These are phyloP conservation scores for Xestia sexstrigata DNA, from an alignment of 2,888 invertebrate species.

Conservation along the genomic window DNA sequence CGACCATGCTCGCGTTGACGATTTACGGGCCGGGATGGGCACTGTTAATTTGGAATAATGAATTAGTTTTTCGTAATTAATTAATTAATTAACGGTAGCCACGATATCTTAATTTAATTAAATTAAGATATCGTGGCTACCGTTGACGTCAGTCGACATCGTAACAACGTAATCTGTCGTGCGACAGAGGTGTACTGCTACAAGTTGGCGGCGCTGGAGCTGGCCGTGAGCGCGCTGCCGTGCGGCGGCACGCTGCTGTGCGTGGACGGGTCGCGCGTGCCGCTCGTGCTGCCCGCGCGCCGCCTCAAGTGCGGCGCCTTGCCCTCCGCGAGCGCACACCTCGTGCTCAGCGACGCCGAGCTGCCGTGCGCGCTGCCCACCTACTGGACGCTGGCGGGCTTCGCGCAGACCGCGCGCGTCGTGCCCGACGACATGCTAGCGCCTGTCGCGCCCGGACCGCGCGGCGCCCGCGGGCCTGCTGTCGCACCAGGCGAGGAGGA, in stretches of 20 bases:
- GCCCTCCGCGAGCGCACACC: background rate
- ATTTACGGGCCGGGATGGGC: too few species aligned
- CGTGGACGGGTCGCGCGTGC: slow-evolving; percentile 14
- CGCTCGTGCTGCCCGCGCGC: background rate
- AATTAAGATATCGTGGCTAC: background rate
- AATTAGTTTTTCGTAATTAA: background rate
- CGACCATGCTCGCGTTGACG: too few species aligned
- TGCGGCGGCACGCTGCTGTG: slow-evolving; percentile 37
- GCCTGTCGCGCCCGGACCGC: background rate
- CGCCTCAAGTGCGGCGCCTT: rapidly evolving
- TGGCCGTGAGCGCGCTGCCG: slow-evolving; percentile 20
- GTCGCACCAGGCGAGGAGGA: background rate
- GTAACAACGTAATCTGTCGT: background rate
- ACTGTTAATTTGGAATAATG: background rate
- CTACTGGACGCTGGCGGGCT: slow-evolving; percentile 25
- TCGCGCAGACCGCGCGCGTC: background rate
- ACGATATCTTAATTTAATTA: too few species aligned
- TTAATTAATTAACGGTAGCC: too few species aligned
- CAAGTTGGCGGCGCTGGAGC: background rate
- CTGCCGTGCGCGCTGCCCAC: slow-evolving; percentile 23
- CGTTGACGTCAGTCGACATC: background rate
- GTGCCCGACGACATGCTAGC: background rate
- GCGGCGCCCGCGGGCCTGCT: background rate
- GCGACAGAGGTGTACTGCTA: slow-evolving; percentile 19
- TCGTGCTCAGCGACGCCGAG: slow-evolving; percentile 32